A percentile compares a stretch with the other conserved stretches of the same genome.
Evolutionary conservation across 2,797 vertebrate species (phyloP).

Genomic region (Xiphophorus birchmanni): DNA sequence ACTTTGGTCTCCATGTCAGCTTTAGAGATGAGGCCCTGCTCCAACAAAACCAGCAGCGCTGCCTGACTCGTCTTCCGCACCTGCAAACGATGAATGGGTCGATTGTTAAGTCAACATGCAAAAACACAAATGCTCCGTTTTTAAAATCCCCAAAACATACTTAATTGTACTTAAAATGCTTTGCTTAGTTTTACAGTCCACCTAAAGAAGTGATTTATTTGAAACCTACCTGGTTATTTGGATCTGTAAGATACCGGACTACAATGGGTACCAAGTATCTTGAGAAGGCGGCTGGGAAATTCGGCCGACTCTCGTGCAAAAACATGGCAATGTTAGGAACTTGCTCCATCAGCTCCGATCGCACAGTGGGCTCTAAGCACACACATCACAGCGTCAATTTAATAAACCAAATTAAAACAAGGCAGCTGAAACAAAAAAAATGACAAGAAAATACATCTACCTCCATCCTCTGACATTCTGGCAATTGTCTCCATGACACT

Average conservation of each 20-base stretch:
- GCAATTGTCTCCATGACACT: slow-evolving; percentile 90
- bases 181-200: background rate
- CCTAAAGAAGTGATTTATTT: background rate
- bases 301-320: slow-evolving; percentile 88
- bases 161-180: background rate
- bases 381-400: slow-evolving; percentile 19
- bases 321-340: slow-evolving; percentile 91
- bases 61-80: slow-evolving; percentile 94
- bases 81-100: slow-evolving; percentile 56
- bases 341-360: slow-evolving; percentile 92
- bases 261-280: slow-evolving; percentile 89
- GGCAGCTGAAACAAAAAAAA: background rate
- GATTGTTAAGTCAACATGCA: background rate
- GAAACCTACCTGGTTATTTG: slow-evolving; percentile 88
- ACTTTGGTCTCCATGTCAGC: slow-evolving; percentile 89
- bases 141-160: background rate
- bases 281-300: slow-evolving; percentile 88
- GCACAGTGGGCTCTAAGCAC: slow-evolving; percentile 87
- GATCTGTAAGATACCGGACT: slow-evolving; percentile 87
- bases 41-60: slow-evolving; percentile 87
- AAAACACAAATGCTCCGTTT: background rate
- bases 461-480: slow-evolving; percentile 92
- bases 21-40: slow-evolving; percentile 90
- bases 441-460: slow-evolving; percentile 72
- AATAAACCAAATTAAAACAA: slow-evolving; percentile 7